These are phyloP conservation scores for Drosophila kepulauana DNA, from an alignment of 1,140 invertebrate genomes.

Conservation along the genomic window DNA sequence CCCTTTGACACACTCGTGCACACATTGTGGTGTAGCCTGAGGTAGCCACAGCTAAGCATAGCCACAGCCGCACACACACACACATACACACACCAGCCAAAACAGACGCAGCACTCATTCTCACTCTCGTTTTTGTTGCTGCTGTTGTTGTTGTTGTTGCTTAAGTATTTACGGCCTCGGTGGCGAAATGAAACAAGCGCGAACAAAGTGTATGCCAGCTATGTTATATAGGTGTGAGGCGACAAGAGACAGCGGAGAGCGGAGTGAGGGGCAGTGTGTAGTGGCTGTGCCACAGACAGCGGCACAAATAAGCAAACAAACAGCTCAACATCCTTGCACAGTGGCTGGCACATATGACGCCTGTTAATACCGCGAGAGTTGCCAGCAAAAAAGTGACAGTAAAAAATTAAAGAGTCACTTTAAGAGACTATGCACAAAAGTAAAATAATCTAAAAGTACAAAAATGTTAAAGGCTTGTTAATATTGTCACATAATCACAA, in stretches of 20 bases:
- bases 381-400: background rate
- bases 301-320: slow-evolving; percentile 38
- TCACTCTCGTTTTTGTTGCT: slow-evolving; percentile 11
- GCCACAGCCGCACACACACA: slow-evolving; percentile 2
- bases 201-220: background rate
- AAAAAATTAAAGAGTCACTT: background rate
- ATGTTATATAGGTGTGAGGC: no score
- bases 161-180: slow-evolving; percentile 67
- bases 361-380: slow-evolving; percentile 25
- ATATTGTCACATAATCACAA: no score
- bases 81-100: slow-evolving; percentile 3
- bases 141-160: slow-evolving; percentile 41
- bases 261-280: background rate
- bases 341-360: slow-evolving; percentile 20
- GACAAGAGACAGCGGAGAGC: no score
- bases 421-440: no score
- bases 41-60: slow-evolving; percentile 14
- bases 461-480: no score
- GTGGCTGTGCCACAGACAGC: slow-evolving; percentile 30
- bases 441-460: no score
- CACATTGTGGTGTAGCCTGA: slow-evolving; percentile 11
- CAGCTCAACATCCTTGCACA: slow-evolving; percentile 11
- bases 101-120: slow-evolving; percentile 9
- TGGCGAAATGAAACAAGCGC: slow-evolving; percentile 65
- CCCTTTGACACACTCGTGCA: slow-evolving; percentile 51